Evolutionary conservation across 2,797 vertebrate genomes (phyloP).

Genomic region (Potorous gilbertii): DNA sequence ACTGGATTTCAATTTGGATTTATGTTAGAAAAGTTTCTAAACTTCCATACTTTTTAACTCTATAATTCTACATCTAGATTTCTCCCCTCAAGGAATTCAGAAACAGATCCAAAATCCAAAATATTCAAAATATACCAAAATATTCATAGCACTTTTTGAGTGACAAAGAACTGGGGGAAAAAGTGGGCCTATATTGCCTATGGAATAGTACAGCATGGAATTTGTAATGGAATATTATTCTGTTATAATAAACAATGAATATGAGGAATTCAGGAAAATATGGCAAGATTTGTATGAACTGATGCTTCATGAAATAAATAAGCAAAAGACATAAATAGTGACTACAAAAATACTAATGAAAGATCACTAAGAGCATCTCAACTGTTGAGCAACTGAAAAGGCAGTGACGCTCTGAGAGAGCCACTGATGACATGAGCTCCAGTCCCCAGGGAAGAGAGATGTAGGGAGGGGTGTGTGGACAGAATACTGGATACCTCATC

Average conservation of each 20-base stretch:
- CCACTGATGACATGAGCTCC: not conserved
- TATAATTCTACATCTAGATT: not conserved
- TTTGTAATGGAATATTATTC: not conserved
- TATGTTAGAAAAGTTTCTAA: not conserved
- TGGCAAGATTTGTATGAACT: not conserved
- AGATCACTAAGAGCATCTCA: not conserved
- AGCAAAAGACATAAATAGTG: not conserved
- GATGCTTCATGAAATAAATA: not conserved
- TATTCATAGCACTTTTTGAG: not conserved
- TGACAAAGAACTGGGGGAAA: not conserved
- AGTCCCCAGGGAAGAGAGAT: not conserved
- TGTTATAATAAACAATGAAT: not conserved
- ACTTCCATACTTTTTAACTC: not conserved
- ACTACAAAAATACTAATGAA: not conserved
- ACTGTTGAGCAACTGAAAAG: not conserved
- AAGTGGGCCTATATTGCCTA: not conserved
- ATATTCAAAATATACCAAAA: not conserved
- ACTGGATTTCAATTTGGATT: not conserved
- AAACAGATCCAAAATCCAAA: not conserved
- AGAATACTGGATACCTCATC: not conserved
- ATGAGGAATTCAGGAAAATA: not conserved
- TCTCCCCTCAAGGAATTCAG: not conserved
- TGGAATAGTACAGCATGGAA: not conserved
- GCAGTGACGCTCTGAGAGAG: not conserved
- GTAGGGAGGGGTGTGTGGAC: not conserved